These are phyloP conservation scores for Serinus canaria DNA, from an alignment of 2,113 vertebrate species.

Conservation along the genomic window DNA sequence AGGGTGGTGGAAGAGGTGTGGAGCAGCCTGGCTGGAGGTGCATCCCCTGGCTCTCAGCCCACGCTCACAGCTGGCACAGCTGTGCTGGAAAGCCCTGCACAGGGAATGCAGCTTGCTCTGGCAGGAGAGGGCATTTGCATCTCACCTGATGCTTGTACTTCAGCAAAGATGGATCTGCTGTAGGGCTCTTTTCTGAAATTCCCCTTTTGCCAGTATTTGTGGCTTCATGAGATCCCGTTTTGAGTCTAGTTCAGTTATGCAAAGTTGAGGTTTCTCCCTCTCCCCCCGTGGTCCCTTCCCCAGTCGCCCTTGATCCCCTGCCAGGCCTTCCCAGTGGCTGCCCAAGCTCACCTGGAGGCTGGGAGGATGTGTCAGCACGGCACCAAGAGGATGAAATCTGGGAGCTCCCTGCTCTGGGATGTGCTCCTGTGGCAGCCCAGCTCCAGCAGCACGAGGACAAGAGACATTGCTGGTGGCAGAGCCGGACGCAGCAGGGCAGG, in stretches of 20 bases:
- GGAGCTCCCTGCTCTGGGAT: not conserved
- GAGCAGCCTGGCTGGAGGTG: not conserved
- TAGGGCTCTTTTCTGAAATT: not conserved
- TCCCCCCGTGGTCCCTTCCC: not conserved
- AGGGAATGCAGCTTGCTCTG: not conserved
- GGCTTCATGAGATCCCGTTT: not conserved
- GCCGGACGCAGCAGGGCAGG: fast-evolving
- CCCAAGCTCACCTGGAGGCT: not conserved
- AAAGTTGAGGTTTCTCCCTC: not conserved
- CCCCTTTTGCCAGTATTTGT: not conserved
- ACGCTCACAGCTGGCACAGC: not conserved
- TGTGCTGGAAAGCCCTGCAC: not conserved
- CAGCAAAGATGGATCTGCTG: not conserved
- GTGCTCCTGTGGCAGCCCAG: not conserved
- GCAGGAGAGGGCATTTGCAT: not conserved
- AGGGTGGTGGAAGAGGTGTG: not conserved
- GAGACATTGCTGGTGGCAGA: not conserved
- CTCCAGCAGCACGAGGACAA: no score
- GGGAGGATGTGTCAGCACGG: not conserved
- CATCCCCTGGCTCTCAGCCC: not conserved
- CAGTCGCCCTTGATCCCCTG: fast-evolving
- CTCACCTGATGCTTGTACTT: not conserved
- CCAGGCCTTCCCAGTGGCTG: not conserved
- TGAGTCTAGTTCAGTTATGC: not conserved
- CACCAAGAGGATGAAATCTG: not conserved